These are phyloP conservation scores for Ectropis grisescens DNA, from an alignment of 1,140 invertebrate genomes.

Conservation along the genomic window DNA sequence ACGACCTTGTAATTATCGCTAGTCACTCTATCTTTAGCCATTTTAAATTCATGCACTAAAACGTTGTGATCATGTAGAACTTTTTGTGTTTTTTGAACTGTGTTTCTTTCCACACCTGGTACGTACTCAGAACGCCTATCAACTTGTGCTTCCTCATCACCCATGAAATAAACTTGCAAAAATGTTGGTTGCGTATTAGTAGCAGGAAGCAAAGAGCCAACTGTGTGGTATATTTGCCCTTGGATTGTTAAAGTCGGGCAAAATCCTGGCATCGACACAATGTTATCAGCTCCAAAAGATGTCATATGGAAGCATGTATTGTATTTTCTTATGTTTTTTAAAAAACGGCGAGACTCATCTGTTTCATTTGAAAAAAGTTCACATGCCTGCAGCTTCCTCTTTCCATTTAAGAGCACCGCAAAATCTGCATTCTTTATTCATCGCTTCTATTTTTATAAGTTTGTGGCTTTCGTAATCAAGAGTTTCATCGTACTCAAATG, in stretches of 20 bases:
- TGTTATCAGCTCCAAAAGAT: conserved; percentile 17
- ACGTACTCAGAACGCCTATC: conserved; percentile 16
- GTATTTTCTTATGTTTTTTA: conserved; percentile 18
- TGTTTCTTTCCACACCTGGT: conserved; percentile 16
- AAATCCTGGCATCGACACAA: conserved; percentile 18
- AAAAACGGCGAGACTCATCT: conserved; percentile 15
- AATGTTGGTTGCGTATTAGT: conserved; percentile 12
- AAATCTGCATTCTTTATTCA: conserved; percentile 19
- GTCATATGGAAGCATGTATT: conserved; percentile 19
- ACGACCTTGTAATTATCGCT: conserved; percentile 18
- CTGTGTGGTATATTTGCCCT: conserved; percentile 16
- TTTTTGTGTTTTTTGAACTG: conserved; percentile 20
- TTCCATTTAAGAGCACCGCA: conserved; percentile 19
- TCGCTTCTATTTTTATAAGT: conserved; percentile 19
- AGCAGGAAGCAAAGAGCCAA: conserved; percentile 12
- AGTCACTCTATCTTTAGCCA: conserved; percentile 15
- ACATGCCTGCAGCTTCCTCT: conserved; percentile 22
- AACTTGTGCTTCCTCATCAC: conserved; percentile 15
- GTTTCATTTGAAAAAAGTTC: conserved; percentile 23
- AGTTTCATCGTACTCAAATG: conserved; percentile 13
- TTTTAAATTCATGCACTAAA: conserved; percentile 22
- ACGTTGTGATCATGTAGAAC: conserved; percentile 21
- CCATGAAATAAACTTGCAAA: conserved; percentile 23
- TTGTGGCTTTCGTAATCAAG: conserved; percentile 10
- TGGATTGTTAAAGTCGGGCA: conserved; percentile 16